Evolutionary conservation across 1,140 invertebrate species (phyloP).

Genomic region (Mycetomoellerius zeteki): DNA sequence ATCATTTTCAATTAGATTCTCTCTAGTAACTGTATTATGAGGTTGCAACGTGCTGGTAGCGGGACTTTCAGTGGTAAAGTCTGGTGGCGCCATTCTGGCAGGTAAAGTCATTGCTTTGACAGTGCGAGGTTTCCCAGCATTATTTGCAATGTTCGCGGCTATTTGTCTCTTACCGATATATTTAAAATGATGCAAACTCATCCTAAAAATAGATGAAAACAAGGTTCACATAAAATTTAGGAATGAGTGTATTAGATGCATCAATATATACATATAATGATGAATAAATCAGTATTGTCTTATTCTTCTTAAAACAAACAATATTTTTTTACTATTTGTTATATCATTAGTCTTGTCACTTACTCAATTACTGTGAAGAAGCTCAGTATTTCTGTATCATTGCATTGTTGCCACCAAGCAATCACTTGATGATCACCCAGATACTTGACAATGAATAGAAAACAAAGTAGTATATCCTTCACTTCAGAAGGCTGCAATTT

Average conservation of each 20-base stretch:
- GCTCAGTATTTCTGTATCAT: slow-evolving; percentile 91
- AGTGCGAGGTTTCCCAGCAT: slow-evolving; percentile 87
- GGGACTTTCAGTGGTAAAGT: slow-evolving; percentile 86
- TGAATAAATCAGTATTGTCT: too few relatives aligned
- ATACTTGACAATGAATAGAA: slow-evolving; percentile 96
- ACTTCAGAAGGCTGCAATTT: slow-evolving; percentile 92
- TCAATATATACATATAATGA: background rate
- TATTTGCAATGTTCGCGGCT: slow-evolving; percentile 84
- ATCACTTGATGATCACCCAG: slow-evolving; percentile 95
- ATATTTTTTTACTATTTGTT: background rate
- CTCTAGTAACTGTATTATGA: slow-evolving; percentile 85
- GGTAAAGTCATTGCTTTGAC: slow-evolving; percentile 92
- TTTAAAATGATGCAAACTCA: slow-evolving; percentile 95
- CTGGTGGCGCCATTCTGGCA: slow-evolving; percentile 92
- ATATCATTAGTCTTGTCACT: slow-evolving; percentile 81
- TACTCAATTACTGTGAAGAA: slow-evolving; percentile 95
- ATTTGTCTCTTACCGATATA: slow-evolving; percentile 94
- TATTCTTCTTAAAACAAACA: too few relatives aligned
- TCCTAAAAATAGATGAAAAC: slow-evolving; percentile 86
- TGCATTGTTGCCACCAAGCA: slow-evolving; percentile 95
- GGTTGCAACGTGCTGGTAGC: slow-evolving; percentile 88
- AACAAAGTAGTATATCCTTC: slow-evolving; percentile 95
- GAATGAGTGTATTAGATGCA: background rate
- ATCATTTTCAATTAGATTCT: slow-evolving; percentile 89
- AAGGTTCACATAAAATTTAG: slow-evolving; percentile 9